Base-by-base conservation (phyloP, 2,113 vertebrate species). In the Cisticola juncidis region DNA sequence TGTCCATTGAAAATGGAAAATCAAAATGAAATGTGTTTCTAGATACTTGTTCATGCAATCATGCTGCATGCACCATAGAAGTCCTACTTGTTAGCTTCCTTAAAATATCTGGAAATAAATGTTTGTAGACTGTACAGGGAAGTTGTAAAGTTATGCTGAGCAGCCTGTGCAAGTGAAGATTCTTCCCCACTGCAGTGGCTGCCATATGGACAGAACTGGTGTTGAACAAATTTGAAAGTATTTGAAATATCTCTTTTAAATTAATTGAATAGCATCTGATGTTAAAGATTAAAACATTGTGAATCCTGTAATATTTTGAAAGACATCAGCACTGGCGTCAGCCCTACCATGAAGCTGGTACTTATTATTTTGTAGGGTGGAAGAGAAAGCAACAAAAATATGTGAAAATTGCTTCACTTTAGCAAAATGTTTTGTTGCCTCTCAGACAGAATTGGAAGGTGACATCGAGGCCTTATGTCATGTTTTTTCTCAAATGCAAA, bases 51-150 rank as follows among this genome's bases (percentile, higher is more conserved):
- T 95, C 93, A 88, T 94, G 81, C 86, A 90, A 74, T 54, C 53
- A 42, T 51, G 38, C 78, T 84, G 86, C 89, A 84, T 60, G 82
- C 58, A 77, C 35, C 86, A 56, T 81, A 47, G 9, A 93, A 91
- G 77, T 88, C 65, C 53, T 84, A 47, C 72, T 95, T 81, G 60
- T 86, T 87, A 84, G 79, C 71, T 94, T 96, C 70, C 69, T 95
- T 80, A 81, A 92, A 95, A 89, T 88, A 74, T 33, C 64, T 86
- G 89, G 81, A 78, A 92, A 88, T 77, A 81, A 71, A 88, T 44
- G 42, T 81, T 44, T 23, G 9, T 36, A 13, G 51, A 73, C 66
- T 92, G 45, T 81, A 61, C 24, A 47, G 68, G 76, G 56, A 85
- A 76, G 71, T 64, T 48, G 61, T 40, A 61, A 80, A 93, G 28